Evolutionary conservation across 2,888 invertebrate genomes (phyloP).

Genomic region (Disparrhopalites patrizii): DNA sequence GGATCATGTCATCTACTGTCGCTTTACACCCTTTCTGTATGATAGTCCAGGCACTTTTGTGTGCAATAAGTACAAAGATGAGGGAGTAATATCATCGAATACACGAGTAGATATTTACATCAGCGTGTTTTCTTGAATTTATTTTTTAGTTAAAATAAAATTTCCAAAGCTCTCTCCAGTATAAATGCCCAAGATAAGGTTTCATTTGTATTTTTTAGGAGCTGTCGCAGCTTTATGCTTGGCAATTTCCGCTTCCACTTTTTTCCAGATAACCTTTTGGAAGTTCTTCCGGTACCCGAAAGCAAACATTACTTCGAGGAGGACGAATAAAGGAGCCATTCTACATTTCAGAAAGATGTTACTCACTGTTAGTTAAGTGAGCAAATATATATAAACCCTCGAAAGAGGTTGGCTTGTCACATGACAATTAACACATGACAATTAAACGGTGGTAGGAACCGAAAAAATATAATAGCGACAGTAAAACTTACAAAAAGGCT

Average conservation of each 20-base stretch:
- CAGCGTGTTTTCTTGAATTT: no score
- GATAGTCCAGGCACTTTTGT: no score
- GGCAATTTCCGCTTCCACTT: slow-evolving; percentile 40
- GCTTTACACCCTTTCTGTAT: not conserved
- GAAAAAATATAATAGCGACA: not conserved
- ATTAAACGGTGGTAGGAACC: no score
- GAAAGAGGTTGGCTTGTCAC: no score
- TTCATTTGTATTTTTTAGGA: not conserved
- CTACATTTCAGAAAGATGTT: no score
- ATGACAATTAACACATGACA: no score
- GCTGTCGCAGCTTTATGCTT: slow-evolving; percentile 28
- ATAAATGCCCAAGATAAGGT: not conserved
- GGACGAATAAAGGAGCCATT: slow-evolving; percentile 48
- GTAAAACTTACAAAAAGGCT: slow-evolving; percentile 43
- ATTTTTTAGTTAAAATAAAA: not conserved
- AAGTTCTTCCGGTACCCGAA: slow-evolving; percentile 47
- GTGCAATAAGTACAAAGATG: no score
- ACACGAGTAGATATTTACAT: no score
- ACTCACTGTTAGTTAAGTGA: no score
- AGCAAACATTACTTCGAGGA: slow-evolving; percentile 46
- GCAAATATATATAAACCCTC: no score
- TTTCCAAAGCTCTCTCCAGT: not conserved
- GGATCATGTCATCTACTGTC: not conserved
- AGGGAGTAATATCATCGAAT: no score
- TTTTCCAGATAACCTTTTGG: slow-evolving; percentile 38